phyloP scores from a whole-genome alignment of 2,113 vertebrate species.

The Ursus arctos region DNA sequence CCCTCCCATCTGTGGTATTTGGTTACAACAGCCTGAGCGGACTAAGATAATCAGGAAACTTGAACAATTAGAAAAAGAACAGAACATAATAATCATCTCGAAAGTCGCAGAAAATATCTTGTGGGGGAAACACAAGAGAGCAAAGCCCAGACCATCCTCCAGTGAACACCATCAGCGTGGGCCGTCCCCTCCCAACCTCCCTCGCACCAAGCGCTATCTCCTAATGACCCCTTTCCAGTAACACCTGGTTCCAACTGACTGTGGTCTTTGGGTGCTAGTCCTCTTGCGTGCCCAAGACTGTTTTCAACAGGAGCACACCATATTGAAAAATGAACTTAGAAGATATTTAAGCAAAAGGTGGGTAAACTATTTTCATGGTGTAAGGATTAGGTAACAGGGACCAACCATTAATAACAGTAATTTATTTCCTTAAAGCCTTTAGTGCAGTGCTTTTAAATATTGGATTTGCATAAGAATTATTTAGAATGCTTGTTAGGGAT shows the following conservation, averaged over 20 bases:
- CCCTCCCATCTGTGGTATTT: not conserved
- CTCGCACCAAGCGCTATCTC: not conserved
- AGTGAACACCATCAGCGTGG: not conserved
- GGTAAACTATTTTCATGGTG: not conserved
- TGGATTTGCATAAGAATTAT: not conserved
- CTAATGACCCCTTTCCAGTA: not conserved
- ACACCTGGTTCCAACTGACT: not conserved
- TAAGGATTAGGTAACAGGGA: not conserved
- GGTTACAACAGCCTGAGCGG: not conserved
- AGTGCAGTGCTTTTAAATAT: not conserved
- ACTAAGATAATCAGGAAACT: not conserved
- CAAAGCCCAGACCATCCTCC: not conserved
- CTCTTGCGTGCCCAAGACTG: not conserved
- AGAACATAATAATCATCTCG: not conserved
- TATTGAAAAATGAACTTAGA: not conserved
- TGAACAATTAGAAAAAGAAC: not conserved
- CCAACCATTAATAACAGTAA: not conserved
- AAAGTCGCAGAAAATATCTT: not conserved
- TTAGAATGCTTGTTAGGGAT: not conserved
- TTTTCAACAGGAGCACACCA: constrained; percentile 49
- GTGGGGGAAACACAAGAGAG: not conserved
- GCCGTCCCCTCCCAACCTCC: not conserved
- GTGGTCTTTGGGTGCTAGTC: not conserved
- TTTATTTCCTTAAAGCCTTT: not conserved
- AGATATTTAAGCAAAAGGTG: constrained; percentile 13